These are phyloP conservation scores for Apodemia hepburni DNA, from an alignment of 2,888 invertebrate genomes.

Conservation along the genomic window DNA sequence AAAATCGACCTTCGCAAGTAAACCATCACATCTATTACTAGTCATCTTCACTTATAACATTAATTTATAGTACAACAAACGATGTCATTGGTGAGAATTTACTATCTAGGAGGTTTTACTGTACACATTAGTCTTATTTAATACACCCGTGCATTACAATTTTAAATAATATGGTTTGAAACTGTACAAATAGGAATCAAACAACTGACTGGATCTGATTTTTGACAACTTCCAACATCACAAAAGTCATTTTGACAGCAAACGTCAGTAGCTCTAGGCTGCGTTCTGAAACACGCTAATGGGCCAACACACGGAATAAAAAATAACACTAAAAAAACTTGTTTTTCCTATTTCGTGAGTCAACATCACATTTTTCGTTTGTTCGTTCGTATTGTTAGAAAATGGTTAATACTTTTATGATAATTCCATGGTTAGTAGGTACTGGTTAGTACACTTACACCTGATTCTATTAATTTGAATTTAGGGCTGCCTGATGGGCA, in stretches of 20 bases:
- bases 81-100: conserved; percentile 37
- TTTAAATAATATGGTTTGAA: conserved; percentile 51
- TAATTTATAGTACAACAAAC: conserved; percentile 42
- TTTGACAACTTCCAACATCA: conserved; percentile 73
- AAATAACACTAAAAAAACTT: no score
- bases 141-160: conserved; percentile 42
- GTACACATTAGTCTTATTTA: conserved; percentile 53
- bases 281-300: no score
- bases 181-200: conserved; percentile 49
- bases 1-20: conserved; percentile 94
- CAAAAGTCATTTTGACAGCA: conserved; percentile 70
- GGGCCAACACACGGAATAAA: no score
- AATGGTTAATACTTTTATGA: no score
- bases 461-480: no score
- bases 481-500: no score
- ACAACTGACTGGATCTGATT: conserved; percentile 48
- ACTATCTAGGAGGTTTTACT: conserved; percentile 39
- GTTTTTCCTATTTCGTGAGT: no score
- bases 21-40: conserved; percentile 82
- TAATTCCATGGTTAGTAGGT: no score
- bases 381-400: no score
- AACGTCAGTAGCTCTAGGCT: no score
- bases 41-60: conserved; percentile 64
- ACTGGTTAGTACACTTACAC: no score
- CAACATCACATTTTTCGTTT: no score